These are phyloP conservation scores for Strix occidentalis DNA, from an alignment of 2,797 vertebrate genomes.

Conservation along the genomic window DNA sequence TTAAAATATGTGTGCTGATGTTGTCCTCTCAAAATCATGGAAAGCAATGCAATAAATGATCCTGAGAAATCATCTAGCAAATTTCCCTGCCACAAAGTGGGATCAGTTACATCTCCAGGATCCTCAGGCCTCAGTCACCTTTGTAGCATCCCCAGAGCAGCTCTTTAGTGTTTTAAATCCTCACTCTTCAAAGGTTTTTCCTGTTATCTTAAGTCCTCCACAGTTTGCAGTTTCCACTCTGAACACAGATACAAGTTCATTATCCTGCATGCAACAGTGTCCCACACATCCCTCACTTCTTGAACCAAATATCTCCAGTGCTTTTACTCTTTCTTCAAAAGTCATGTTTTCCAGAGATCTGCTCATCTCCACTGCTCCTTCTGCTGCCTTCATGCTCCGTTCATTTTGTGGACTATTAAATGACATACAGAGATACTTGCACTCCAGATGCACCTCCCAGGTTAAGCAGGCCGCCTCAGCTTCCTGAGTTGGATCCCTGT, in stretches of 20 bases:
- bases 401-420: neutral
- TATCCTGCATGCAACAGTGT: neutral
- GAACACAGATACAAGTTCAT: neutral
- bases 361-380: neutral
- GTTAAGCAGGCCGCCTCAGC: neutral
- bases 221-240: neutral
- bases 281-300: neutral
- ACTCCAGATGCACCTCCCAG: neutral
- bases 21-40: neutral
- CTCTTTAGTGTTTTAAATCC: neutral
- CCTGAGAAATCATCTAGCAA: neutral
- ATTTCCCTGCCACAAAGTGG: neutral
- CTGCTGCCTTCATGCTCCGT: neutral
- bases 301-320: neutral
- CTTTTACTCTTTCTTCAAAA: neutral
- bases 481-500: fast-evolving
- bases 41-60: neutral
- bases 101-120: neutral
- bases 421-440: neutral
- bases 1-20: neutral
- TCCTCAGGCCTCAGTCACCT: neutral
- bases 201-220: neutral
- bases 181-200: fast-evolving
- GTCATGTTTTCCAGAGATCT: neutral
- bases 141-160: neutral